Evolutionary conservation across 2,888 invertebrate genomes (phyloP), one percentile per base, ranked within the genome.

Genomic region (Allacma fusca): DNA sequence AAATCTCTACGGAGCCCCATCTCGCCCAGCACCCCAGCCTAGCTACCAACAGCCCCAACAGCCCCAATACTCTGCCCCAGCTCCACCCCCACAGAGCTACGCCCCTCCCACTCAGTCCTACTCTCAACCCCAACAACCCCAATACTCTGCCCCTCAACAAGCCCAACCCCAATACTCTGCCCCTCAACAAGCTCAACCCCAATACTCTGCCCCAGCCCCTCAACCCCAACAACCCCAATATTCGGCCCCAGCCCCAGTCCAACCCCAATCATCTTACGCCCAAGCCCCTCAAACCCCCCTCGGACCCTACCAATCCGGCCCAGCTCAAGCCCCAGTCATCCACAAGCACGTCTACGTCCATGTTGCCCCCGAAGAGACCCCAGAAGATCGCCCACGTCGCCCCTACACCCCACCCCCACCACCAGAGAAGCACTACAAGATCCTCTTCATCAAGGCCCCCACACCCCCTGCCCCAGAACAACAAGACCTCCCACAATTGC

Each of bases 331-430:
- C 29, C 65, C 94, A 76, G 91, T 93, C 44, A 91, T 95, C 73
- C 95, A 95, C 87, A 95, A 95, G 86, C 95, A 95, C 86, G 94
- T 95, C 21, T 95, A 95, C 88, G 94, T 95, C 24, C 95, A 95
- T 87, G 94, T 89, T 13, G 88, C 89, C 1, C 93, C 93, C 0
- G 88, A 89, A 80, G 92, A 91, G 85, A 91, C 91, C 78, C 92
- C 93, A 76, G 82, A 82, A 43, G 29, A 76, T 12, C 78, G 92
- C 92, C 65, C 91, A 94, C 75, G 93, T 93, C 86, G 94, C 94
- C 86, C 94, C 93, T 89, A 94, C 93, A 87, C 94, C 94, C 90
- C 94, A 94, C 21, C 94, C 94, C 94, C 94, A 77, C 94, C 94
- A 86, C 94, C 92, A 89, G 94, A 94, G 87, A 93, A 92, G 28